phyloP scores from a whole-genome alignment of 2,113 vertebrate genomes.

The Hemiscyllium ocellatum region DNA sequence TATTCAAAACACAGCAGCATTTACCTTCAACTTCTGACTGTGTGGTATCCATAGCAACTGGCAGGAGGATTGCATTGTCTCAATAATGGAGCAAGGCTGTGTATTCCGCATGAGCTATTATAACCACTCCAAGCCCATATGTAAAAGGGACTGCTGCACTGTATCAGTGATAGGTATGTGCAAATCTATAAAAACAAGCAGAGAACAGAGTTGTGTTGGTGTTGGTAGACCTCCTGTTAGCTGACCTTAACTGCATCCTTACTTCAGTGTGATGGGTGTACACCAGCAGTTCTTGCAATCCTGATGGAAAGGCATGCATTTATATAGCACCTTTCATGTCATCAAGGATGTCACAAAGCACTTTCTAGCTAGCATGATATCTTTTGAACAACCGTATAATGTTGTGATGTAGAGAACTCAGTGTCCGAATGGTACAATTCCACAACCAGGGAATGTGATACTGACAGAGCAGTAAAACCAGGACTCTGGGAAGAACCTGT shows the following conservation, averaged over 20 bases:
- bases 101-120: background rate
- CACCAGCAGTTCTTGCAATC: background rate
- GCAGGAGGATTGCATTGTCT: background rate
- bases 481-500: background rate
- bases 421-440: background rate
- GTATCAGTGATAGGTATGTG: background rate
- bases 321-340: background rate
- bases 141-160: background rate
- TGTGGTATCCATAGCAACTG: slow-evolving; percentile 17
- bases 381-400: background rate
- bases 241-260: background rate
- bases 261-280: background rate
- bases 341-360: background rate
- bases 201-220: background rate
- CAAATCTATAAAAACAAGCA: background rate
- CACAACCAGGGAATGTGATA: background rate
- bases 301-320: background rate
- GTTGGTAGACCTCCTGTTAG: background rate
- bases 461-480: background rate
- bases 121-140: too few species aligned
- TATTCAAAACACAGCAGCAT: background rate
- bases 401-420: background rate
- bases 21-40: background rate
- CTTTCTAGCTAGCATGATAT: background rate
- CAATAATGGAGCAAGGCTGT: background rate